Evolutionary conservation across 2,888 invertebrate genomes (phyloP).

Genomic region (Gymnocheta viridis): DNA sequence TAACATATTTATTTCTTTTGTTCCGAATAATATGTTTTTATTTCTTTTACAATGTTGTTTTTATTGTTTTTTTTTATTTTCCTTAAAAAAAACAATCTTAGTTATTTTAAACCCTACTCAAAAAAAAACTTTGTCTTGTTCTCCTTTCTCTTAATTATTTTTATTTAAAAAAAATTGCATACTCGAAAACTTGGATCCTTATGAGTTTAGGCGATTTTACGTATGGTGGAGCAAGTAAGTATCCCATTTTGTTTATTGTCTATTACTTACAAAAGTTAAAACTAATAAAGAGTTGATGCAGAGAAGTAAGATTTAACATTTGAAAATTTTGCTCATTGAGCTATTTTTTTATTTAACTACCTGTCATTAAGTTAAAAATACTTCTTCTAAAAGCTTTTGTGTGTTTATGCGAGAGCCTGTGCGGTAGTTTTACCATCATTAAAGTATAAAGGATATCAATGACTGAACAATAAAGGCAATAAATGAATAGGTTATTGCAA

Average conservation of each 20-base stretch:
- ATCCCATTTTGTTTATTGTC: not conserved
- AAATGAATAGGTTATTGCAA: slow-evolving; percentile 63
- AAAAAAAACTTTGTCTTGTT: slow-evolving; percentile 46
- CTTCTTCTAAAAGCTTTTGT: slow-evolving; percentile 54
- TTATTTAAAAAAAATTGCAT: slow-evolving; percentile 31
- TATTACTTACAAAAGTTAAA: not conserved
- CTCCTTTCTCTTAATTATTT: slow-evolving; percentile 1
- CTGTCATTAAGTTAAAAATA: slow-evolving; percentile 62
- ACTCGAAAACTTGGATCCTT: slow-evolving; percentile 34
- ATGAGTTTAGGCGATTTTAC: slow-evolving; percentile 86
- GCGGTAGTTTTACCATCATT: slow-evolving; percentile 25
- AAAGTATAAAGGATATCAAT: slow-evolving; percentile 34
- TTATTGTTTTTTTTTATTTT: slow-evolving; percentile 26
- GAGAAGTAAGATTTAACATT: not conserved
- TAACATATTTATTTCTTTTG: slow-evolving; percentile 1
- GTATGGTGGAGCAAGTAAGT: slow-evolving; percentile 89
- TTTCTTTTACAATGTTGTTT: not conserved
- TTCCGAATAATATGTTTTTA: not conserved
- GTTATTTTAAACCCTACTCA: slow-evolving; percentile 22
- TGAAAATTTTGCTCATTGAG: slow-evolving; percentile 8
- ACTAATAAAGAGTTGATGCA: not conserved
- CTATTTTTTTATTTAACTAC: slow-evolving; percentile 53
- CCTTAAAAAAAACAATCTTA: not conserved
- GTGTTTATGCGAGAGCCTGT: not conserved
- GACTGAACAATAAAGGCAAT: slow-evolving; percentile 45